A percentile compares a stretch with the other conserved stretches of the same genome.
These are phyloP conservation scores for Megalopta genalis DNA, from an alignment of 1,140 invertebrate genomes.

Conservation along the genomic window DNA sequence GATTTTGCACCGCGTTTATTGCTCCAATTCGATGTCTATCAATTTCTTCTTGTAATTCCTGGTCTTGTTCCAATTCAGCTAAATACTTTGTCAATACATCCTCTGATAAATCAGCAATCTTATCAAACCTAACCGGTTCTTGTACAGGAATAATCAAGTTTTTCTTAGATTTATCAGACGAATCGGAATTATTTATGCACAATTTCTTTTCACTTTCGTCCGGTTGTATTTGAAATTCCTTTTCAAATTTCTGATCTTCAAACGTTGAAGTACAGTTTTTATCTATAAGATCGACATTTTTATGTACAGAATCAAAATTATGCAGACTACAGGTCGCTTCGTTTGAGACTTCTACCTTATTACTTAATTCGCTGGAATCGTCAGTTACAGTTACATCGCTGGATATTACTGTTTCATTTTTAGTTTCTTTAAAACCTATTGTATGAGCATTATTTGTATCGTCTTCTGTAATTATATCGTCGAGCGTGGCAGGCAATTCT, in stretches of 20 bases:
- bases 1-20: conserved; percentile 39
- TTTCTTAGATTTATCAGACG: not conserved
- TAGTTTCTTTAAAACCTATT: not conserved
- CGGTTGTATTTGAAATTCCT: not conserved
- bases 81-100: conserved; percentile 82
- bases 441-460: not conserved
- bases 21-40: conserved; percentile 3
- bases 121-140: conserved; percentile 70
- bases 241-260: not conserved
- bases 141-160: conserved; percentile 1
- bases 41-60: conserved; percentile 59
- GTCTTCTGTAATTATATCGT: not conserved
- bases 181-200: not conserved
- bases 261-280: not conserved
- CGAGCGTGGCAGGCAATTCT: not conserved
- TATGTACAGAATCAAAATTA: conserved; percentile 64
- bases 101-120: conserved; percentile 80
- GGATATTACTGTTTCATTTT: not conserved
- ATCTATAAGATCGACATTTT: conserved; percentile 66
- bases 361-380: not conserved
- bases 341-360: not conserved
- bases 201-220: conserved; percentile 7
- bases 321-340: not conserved
- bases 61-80: conserved; percentile 80
- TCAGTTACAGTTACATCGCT: not conserved